These are phyloP conservation scores for Catostomus latipinnis DNA, from an alignment of 2,797 vertebrate species.

Conservation along the genomic window DNA sequence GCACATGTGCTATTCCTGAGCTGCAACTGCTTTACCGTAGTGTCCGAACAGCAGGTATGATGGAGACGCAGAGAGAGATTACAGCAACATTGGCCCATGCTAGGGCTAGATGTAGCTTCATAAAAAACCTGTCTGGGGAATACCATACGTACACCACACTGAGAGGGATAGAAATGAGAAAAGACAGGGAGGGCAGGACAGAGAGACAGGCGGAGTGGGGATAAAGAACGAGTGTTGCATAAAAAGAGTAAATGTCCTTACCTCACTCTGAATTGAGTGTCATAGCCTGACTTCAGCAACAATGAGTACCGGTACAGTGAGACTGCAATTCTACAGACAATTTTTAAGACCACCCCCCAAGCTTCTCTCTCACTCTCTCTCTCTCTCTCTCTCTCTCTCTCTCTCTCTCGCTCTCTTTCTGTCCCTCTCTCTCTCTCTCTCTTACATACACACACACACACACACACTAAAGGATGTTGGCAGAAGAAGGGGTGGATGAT, in stretches of 20 bases:
- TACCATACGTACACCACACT: not conserved
- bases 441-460: conserved; percentile 38
- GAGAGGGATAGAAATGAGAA: not conserved
- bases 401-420: conserved; percentile 30
- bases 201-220: not conserved
- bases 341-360: conserved; percentile 23
- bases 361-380: conserved; percentile 40
- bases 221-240: not conserved
- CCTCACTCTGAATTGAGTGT: conserved; percentile 66
- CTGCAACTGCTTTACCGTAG: conserved; percentile 80
- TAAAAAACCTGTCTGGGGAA: conserved; percentile 61
- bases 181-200: conserved; percentile 3
- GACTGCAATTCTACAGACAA: conserved; percentile 53
- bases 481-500: conserved; percentile 50
- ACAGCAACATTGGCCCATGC: conserved; percentile 87
- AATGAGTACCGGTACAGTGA: conserved; percentile 64
- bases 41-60: conserved; percentile 81
- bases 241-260: conserved; percentile 67
- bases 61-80: conserved; percentile 70
- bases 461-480: conserved; percentile 37
- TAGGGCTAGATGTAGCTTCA: conserved; percentile 67
- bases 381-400: conserved; percentile 47
- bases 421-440: conserved; percentile 53
- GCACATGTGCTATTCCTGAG: conserved; percentile 36
- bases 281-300: conserved; percentile 66